Percentiles rank a stretch among this genome's conserved stretches.
Conservation (phyloP, 1,140 invertebrate genomes). For the Adoxophyes honmai region DNA sequence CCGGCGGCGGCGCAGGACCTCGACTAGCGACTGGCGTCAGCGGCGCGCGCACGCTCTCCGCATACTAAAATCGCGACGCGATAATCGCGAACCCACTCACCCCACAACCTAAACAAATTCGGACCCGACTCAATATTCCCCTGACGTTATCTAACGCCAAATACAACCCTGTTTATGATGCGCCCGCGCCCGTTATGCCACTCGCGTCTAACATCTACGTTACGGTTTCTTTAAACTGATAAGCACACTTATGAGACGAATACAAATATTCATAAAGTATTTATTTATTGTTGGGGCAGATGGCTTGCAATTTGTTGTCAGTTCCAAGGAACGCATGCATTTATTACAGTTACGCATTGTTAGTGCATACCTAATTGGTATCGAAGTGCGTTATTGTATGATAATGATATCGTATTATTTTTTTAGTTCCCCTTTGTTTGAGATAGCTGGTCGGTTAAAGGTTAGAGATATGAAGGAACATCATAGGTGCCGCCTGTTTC, state of each 20-base stretch:
- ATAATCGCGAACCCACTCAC: conserved; percentile 49
- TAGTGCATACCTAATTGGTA: not conserved
- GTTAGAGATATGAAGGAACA: not conserved
- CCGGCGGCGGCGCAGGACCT: conserved; percentile 33
- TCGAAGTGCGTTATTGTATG: conserved; percentile 2
- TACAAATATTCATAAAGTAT: too few relatives aligned
- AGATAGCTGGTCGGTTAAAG: conserved; percentile 3
- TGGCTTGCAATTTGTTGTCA: not conserved
- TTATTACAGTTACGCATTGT: not conserved
- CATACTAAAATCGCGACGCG: conserved; percentile 66
- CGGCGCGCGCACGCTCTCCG: conserved; percentile 64
- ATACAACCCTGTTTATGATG: conserved; percentile 41
- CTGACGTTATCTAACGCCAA: conserved; percentile 58
- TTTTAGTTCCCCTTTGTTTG: conserved; percentile 4
- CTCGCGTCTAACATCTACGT: conserved; percentile 38
- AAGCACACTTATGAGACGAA: conserved; percentile 19
- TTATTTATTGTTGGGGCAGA: not conserved
- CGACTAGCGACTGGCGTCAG: conserved; percentile 53
- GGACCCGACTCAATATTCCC: conserved; percentile 53
- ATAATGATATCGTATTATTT: conserved; percentile 4
- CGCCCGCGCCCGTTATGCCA: conserved; percentile 46
- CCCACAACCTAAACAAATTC: conserved; percentile 62
- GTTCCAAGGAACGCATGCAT: not conserved
- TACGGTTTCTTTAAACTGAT: conserved; percentile 34
- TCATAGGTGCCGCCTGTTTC: conserved; percentile 7